Conservation (phyloP, 2,113 vertebrate species). For the Ceratotherium simum region DNA sequence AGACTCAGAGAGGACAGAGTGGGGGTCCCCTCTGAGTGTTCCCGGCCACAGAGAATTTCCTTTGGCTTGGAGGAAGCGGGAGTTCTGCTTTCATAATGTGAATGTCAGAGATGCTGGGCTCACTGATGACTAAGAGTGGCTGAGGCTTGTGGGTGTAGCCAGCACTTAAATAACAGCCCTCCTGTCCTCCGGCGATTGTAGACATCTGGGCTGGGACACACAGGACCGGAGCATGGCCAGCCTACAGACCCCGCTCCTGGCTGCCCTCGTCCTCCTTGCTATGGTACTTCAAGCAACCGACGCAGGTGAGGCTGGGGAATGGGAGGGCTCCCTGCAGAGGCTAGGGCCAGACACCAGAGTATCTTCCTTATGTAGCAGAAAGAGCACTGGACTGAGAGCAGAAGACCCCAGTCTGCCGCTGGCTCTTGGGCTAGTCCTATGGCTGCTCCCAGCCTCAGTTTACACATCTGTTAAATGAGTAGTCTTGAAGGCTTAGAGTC, state of each 20-base stretch:
- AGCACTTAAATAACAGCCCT: constrained; percentile 58
- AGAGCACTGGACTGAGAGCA: background rate
- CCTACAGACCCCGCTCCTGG: constrained; percentile 6
- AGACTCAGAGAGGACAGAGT: background rate
- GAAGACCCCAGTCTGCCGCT: background rate
- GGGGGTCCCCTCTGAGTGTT: constrained; percentile 71
- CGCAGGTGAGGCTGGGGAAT: constrained; percentile 72
- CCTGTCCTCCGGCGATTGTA: background rate
- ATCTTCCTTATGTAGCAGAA: background rate
- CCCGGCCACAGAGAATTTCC: constrained; percentile 67
- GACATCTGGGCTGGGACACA: background rate
- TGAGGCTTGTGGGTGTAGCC: constrained; percentile 39
- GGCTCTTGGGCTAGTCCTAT: background rate
- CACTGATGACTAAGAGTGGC: constrained; percentile 71
- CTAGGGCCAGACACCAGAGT: background rate
- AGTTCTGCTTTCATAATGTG: constrained; percentile 75
- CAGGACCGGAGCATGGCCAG: constrained; percentile 56
- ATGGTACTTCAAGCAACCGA: background rate
- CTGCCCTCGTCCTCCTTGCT: constrained; percentile 49
- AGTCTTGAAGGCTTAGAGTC: background rate
- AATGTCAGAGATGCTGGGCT: constrained; percentile 59
- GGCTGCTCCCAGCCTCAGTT: background rate
- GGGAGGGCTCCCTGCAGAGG: background rate
- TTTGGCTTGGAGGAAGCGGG: constrained; percentile 54
- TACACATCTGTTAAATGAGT: background rate